A percentile compares a stretch with the other conserved stretches of the same genome.
Evolutionary conservation across 2,888 invertebrate species (phyloP).

Genomic region (Sialis fuliginosa): DNA sequence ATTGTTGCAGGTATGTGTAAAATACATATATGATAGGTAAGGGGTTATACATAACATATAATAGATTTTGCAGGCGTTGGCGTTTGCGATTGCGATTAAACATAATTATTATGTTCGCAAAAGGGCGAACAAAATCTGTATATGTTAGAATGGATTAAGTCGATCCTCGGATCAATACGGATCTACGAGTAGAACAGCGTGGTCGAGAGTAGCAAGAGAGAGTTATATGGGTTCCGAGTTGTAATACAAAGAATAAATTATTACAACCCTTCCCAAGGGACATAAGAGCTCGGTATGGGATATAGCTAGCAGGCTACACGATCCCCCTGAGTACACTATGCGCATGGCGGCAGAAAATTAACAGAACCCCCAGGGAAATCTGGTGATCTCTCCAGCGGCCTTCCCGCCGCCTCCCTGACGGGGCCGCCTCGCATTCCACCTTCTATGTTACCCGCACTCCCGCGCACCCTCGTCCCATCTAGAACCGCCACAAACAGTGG

Average conservation of each 20-base stretch:
- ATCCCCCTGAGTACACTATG: slow-evolving; percentile 47
- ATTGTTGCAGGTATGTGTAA: too few species aligned
- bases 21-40: too few species aligned
- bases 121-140: too few species aligned
- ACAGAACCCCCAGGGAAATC: slow-evolving; percentile 49
- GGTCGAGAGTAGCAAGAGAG: neutral
- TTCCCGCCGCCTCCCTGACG: neutral
- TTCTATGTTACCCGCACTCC: neutral
- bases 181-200: neutral
- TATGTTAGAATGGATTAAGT: neutral
- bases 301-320: slow-evolving; percentile 1
- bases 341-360: slow-evolving; percentile 65
- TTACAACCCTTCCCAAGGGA: slow-evolving; percentile 4
- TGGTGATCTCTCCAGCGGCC: slow-evolving; percentile 6
- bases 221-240: neutral
- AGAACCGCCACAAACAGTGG: too few species aligned
- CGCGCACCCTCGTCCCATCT: neutral
- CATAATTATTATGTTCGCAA: too few species aligned
- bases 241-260: slow-evolving; percentile 6
- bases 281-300: slow-evolving; percentile 1
- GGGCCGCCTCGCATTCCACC: neutral
- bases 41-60: too few species aligned
- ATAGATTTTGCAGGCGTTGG: too few species aligned
- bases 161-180: neutral
- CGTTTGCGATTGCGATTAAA: too few species aligned